Conservation (phyloP, 2,797 vertebrate genomes). For the Acomys russatus region DNA sequence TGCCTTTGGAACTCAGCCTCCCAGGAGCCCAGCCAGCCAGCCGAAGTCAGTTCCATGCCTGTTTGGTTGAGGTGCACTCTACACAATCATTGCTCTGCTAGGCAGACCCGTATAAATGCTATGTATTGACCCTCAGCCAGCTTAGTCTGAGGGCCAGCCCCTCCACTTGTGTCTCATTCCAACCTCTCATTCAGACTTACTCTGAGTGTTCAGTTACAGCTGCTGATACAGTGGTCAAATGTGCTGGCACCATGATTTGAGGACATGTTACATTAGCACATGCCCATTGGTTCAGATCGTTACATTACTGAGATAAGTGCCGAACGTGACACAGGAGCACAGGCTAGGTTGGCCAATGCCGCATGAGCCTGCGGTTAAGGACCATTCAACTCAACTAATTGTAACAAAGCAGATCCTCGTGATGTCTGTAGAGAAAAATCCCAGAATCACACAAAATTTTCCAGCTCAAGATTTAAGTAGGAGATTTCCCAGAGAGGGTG, state of each 20-base stretch:
- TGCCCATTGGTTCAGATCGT: background rate
- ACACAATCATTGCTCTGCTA: background rate
- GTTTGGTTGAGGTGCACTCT: background rate
- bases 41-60: background rate
- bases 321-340: background rate
- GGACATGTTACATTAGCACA: conserved; percentile 28
- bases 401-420: background rate
- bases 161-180: conserved; percentile 2
- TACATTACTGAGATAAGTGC: background rate
- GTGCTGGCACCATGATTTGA: background rate
- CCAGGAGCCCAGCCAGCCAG: background rate
- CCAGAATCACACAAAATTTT: background rate
- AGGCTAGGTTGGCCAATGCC: too few species aligned
- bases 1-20: background rate
- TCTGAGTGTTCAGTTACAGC: background rate
- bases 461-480: background rate
- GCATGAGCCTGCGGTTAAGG: background rate
- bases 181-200: conserved; percentile 25
- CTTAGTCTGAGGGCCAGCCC: background rate
- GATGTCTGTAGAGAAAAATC: background rate
- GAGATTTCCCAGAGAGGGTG: background rate
- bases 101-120: background rate
- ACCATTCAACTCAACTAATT: background rate
- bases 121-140: background rate
- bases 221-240: background rate